Evolutionary conservation across 2,113 vertebrate species (phyloP), one percentile per base, ranked within the genome.

Genomic region (Sebastes fasciatus): DNA sequence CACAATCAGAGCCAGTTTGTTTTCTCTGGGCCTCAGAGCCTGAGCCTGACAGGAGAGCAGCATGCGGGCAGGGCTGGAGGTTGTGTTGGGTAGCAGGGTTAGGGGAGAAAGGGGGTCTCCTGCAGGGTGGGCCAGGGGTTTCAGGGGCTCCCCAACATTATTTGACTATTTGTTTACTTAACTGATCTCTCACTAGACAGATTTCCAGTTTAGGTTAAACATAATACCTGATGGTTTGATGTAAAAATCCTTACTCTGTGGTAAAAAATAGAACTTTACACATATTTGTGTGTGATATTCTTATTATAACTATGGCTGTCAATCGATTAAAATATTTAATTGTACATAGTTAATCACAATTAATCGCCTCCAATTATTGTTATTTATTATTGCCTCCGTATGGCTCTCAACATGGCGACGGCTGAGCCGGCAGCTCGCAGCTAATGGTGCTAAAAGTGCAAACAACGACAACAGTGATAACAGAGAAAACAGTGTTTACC

Each of bases 1-100:
- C 90, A 93, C 92, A 95, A 95, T 95, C 93, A 95, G 91, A 80
- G 88, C 71, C 79, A 82, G 94, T 95, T 95, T 96, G 94, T 96
- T 95, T 96, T 95, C 92, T 94, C 94, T 92, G 86, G 94, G 92
- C 88, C 90, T 91, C 90, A 70, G 89, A 88, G 90, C 87, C 84
- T 3, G 82, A 80, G 90, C 87, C 83, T 88, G 90, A 93, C 89
- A 91, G 89, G 86, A 89, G 89, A 89, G 84, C 87, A 86, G 90
- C 92, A 77, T 85, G 91, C 90, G 79, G 84, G 87, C 88, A 81
- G 88, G 26, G 66, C 42, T 65, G 80, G 74, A 91, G 79, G 88
- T 79, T 87, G 84, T 84, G 87, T 77, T 87, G 80, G 86, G 89
- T 69, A 89, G 88, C 76, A 57, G 46, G 14, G 66, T 71, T 65